These are phyloP conservation scores for Clarias gariepinus DNA, from an alignment of 2,113 vertebrate genomes.

Conservation along the genomic window DNA sequence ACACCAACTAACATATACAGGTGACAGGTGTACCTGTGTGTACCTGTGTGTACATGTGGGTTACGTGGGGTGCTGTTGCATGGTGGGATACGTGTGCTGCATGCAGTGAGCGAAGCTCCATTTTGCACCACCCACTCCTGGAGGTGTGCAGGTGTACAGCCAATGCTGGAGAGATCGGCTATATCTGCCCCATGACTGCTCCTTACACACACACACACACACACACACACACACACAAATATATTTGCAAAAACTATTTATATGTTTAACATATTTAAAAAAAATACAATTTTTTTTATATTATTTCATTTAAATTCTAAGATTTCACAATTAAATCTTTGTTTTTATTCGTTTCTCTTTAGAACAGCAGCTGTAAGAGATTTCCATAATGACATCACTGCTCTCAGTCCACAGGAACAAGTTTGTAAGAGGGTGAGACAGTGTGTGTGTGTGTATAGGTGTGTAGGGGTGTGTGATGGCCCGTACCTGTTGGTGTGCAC, in stretches of 20 bases:
- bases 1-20: not conserved
- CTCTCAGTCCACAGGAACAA: not conserved
- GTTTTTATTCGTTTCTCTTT: not conserved
- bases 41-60: slow-evolving; percentile 32
- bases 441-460: not conserved
- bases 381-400: not conserved
- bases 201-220: not conserved
- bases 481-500: slow-evolving; percentile 23
- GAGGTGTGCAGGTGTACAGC: slow-evolving; percentile 52
- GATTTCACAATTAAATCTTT: too few relatives aligned
- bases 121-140: slow-evolving; percentile 33
- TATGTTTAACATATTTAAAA: not conserved
- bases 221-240: not conserved
- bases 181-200: slow-evolving; percentile 43
- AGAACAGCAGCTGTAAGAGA: not conserved
- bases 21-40: slow-evolving; percentile 4
- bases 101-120: not conserved
- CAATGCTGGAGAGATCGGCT: slow-evolving; percentile 63
- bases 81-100: slow-evolving; percentile 32
- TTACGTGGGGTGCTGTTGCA: slow-evolving; percentile 62
- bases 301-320: not conserved
- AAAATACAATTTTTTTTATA: not conserved
- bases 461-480: not conserved
- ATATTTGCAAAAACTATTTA: not conserved
- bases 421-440: not conserved